Base-by-base conservation (phyloP, 2,888 invertebrate species). In the Adela reaumurella region DNA sequence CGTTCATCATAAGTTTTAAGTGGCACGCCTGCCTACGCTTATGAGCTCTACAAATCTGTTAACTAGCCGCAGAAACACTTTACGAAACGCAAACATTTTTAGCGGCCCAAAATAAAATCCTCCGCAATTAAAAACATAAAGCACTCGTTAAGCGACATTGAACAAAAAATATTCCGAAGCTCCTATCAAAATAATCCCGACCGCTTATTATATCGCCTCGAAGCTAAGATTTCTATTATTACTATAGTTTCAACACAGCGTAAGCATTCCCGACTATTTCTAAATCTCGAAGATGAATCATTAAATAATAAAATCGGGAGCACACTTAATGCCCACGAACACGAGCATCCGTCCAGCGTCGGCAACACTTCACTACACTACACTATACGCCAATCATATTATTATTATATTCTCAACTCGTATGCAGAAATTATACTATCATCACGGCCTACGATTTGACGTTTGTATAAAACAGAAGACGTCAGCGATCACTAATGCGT, bases 221-320 rank as follows among this genome's bases (percentile, higher is more conserved):
- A 77, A 74, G 74, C 74, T 73, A 76, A 73, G 74, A 74, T 74
- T 73, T 72, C 74, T 77, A 76, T 77, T 78, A 77, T 77, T 74
- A 72, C 74, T 73, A 68, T 70, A 68, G 70, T 78, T 77, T 74
- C 77, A 69, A 62, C 70, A 62, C 67, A 67, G 46, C 67, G 65
- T 67, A 67, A 70, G 67, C 74, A 76, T 74, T 77, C 76, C 74
- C 63, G 64, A 74, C 77, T 77, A 76, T 77, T 78, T 77, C 77
- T 70, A 78, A 71, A 78, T 70, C 71, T 74, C 73, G 70, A 70
- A 74, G 74, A 76, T 79, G 78, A 79, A 72, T 78, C 78, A 78
- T 77, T 78, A 77, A 77, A 77, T 78, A 77, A 78, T 78, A 77
- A 79, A 78, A 79, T 77, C 67, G 60, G 70, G 74, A 74, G 76